Evolutionary conservation across 2,888 invertebrate species (phyloP).

Genomic region (Diarsia brunnea): DNA sequence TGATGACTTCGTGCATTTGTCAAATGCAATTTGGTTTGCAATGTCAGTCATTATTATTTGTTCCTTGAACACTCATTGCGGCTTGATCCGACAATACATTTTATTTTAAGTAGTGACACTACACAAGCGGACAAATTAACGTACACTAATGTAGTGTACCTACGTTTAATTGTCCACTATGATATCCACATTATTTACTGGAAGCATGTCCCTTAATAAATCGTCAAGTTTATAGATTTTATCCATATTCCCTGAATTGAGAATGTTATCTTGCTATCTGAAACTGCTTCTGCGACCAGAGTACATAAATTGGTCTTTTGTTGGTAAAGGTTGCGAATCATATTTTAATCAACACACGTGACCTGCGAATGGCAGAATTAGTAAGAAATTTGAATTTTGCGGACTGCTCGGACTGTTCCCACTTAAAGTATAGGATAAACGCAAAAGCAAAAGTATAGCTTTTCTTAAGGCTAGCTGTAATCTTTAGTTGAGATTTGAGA

Average conservation of each 20-base stretch:
- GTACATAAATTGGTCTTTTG: background rate
- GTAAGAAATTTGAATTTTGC: too few relatives aligned
- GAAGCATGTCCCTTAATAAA: conserved; percentile 18
- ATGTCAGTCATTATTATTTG: conserved; percentile 38
- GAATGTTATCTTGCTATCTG: background rate
- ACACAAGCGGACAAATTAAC: background rate
- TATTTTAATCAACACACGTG: background rate
- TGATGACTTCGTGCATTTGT: conserved; percentile 21
- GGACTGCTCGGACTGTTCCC: too few relatives aligned
- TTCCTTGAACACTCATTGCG: conserved; percentile 43
- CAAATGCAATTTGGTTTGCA: conserved; percentile 37
- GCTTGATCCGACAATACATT: conserved; percentile 34
- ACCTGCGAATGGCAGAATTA: too few relatives aligned
- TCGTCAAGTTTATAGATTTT: background rate
- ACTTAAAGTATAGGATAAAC: background rate
- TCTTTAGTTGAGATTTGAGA: background rate
- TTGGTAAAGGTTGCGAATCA: too few relatives aligned
- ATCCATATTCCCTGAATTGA: background rate
- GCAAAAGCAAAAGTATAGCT: background rate
- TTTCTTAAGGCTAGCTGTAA: background rate
- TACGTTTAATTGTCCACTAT: conserved; percentile 40
- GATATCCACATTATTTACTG: conserved; percentile 23
- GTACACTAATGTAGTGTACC: background rate
- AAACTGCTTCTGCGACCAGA: background rate
- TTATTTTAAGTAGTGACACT: conserved; percentile 26